These are phyloP conservation scores for Oxygymnocypris stewartii DNA, from an alignment of 2,113 vertebrate species.

Conservation along the genomic window DNA sequence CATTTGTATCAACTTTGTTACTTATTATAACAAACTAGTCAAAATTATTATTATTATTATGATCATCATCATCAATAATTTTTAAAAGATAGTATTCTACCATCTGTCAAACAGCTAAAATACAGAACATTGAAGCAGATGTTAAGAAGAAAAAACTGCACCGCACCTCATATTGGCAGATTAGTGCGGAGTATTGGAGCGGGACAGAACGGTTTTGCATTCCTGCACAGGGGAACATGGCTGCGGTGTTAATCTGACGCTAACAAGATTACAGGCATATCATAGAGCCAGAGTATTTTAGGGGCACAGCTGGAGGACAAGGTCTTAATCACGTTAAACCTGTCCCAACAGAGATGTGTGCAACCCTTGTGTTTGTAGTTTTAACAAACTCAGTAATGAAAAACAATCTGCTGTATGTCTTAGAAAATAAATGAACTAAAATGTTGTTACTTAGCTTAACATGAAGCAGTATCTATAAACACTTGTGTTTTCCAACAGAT, in stretches of 20 bases:
- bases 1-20: too few relatives aligned
- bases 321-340: slow-evolving; percentile 43
- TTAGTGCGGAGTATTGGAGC: background rate
- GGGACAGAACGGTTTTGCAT: background rate
- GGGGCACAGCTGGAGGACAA: slow-evolving; percentile 17
- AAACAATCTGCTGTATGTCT: background rate
- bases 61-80: too few relatives aligned
- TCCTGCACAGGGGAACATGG: slow-evolving; percentile 1
- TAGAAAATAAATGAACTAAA: background rate
- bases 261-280: slow-evolving; percentile 41
- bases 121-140: too few relatives aligned
- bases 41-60: too few relatives aligned
- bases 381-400: slow-evolving; percentile 15
- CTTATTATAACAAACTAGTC: too few relatives aligned
- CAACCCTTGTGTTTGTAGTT: slow-evolving; percentile 6
- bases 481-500: background rate
- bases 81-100: too few relatives aligned
- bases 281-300: slow-evolving; percentile 22
- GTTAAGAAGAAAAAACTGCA: background rate
- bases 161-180: background rate
- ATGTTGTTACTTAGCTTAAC: background rate
- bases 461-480: background rate
- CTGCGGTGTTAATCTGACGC: slow-evolving; percentile 30
- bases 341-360: slow-evolving; percentile 8
- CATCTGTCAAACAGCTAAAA: too few relatives aligned